Conservation (phyloP, 2,797 vertebrate genomes). For the Tolypeutes matacus region DNA sequence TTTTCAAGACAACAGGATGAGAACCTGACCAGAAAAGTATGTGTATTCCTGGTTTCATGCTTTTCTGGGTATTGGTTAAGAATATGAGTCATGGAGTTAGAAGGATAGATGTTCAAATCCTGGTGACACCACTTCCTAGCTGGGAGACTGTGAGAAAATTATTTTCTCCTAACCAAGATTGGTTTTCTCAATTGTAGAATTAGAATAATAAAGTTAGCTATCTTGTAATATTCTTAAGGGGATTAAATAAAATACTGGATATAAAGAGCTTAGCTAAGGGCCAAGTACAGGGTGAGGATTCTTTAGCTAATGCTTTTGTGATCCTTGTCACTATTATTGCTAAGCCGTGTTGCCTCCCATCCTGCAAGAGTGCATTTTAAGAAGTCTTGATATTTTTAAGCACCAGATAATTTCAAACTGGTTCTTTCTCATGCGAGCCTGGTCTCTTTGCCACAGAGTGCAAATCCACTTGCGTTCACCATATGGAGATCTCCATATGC, state of each 20-base stretch:
- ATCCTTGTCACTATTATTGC: background rate
- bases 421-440: background rate
- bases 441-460: background rate
- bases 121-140: background rate
- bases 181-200: background rate
- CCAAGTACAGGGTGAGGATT: background rate
- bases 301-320: background rate
- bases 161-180: background rate
- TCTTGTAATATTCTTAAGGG: background rate
- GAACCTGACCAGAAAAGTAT: background rate
- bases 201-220: background rate
- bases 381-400: background rate
- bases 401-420: background rate
- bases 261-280: background rate
- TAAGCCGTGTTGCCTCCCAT: background rate
- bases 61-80: background rate
- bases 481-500: fast-evolving
- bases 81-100: background rate
- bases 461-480: background rate
- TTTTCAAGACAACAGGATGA: background rate
- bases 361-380: background rate
- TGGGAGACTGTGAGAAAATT: background rate
- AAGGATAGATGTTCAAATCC: background rate
- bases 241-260: slow-evolving; percentile 9
- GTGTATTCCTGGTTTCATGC: fast-evolving